Evolutionary conservation across 2,888 invertebrate species (phyloP), one percentile per base, ranked within the genome.

Genomic region (Sphecodes monilicornis): DNA sequence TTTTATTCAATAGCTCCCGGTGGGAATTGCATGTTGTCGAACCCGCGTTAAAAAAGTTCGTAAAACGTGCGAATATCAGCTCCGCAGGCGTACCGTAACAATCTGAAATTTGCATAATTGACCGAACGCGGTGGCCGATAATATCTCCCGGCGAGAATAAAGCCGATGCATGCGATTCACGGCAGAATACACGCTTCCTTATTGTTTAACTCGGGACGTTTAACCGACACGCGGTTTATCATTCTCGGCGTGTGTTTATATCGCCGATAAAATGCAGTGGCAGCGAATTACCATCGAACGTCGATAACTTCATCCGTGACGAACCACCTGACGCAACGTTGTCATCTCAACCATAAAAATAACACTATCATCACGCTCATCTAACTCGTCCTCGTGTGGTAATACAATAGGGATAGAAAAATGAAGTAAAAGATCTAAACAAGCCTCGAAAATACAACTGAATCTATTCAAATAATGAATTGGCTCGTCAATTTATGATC

Each of bases 181-280:
- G 78, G 74, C 76, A 72, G 64, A 64, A 60, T 76, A 57, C 41
- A 68, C 69, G 36, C 80, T 76, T 77, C 77, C 73, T 84, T 73
- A 86, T 86, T 86, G 78, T 80, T 80, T 76, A 36, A 79, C 46
- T 68, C 68, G 43, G 29, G 68, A n/a, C 78, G 66, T 83, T 86
- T 80, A 83, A 86, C 72, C 68, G 39, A 70, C 64, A 69, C 64
- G 41, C 43, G 41, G 32, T 54, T 79, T 85, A 82, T 82, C 82
- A 78, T 70, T 75, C 36, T 39, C n/a, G 10, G 29, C 73, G 39
- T 69, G 64, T 43, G 80, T 80, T 86, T 82, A 76, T 79, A 73
- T 73, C 57, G 32, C 32, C 72, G 50, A 78, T 74, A 76, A 86
- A 82, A 78, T 69, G 54, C 75, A 32, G 43, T 66, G 18, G 54